Evolutionary conservation across 1,140 invertebrate species (phyloP), one percentile per base, ranked within the genome.

Genomic region (Luehdorfia chinensis): DNA sequence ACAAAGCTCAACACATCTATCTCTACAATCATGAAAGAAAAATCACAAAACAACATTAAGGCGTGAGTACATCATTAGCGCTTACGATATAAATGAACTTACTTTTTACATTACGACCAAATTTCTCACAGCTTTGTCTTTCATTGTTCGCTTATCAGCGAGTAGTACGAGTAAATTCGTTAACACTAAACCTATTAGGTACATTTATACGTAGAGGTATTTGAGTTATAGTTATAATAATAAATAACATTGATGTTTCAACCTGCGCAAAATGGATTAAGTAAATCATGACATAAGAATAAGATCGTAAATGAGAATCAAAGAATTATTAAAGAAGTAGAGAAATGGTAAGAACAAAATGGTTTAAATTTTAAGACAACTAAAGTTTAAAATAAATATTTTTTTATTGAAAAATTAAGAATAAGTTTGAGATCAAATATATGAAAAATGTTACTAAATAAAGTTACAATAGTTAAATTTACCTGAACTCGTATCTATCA

Each of bases 101-200:
- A 83, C 77, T 75, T 79, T 75, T 77, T 84, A 85, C 76, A 86
- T 75, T 85, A 86, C 64, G 79, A 79, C 74, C 71, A 80, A 75
- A 85, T 86, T 86, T 88, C 87, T 88, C 87, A 88, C 87, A 87
- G 79, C 83, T 87, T 87, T 88, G 87, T 88, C 87, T 88, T 88
- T 88, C 87, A 87, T 88, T 79, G 76, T 74, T 85, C 83, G 78
- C 83, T 73, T 68, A 52, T 53, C 44, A 77, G 78, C 78, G 83
- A 84, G 65, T 78, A 76, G 65, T 78, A 78, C 62, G 74, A 83
- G 69, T 84, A 84, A 84, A 84, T 86, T 86, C 76, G 76, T 80
- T 81, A 76, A 79, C 47, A 81, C 70, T 85, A 79, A 68, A 73
- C 74, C 69, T 80, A 84, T 73, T 65, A 74, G 64, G 58, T 80